Evolutionary conservation across 2,888 invertebrate genomes (phyloP).

Genomic region (Dryobotodes eremita): DNA sequence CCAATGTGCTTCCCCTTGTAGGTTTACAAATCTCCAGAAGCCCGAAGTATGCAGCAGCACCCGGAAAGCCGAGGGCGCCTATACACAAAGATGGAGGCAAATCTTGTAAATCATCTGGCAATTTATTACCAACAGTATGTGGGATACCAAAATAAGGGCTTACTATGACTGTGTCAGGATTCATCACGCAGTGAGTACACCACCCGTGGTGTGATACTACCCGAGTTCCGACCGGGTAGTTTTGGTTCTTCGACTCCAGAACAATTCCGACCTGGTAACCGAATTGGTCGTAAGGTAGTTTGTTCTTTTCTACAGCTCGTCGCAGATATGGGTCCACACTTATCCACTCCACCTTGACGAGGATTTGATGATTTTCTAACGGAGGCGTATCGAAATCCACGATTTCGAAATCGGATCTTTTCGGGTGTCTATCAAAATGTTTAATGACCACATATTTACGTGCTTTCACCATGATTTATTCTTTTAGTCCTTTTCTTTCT

Average conservation of each 20-base stretch:
- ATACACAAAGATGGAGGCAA: conserved; percentile 89
- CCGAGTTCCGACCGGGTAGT: conserved; percentile 91
- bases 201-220: conserved; percentile 89
- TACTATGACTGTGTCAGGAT: conserved; percentile 10
- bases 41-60: conserved; percentile 94
- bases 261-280: conserved; percentile 83
- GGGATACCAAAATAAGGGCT: conserved; percentile 13
- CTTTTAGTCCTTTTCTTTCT: background rate
- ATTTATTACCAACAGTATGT: conserved; percentile 68
- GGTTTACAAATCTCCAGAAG: conserved; percentile 93
- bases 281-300: conserved; percentile 78
- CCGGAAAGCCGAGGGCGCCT: conserved; percentile 93
- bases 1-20: conserved; percentile 92
- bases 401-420: conserved; percentile 89
- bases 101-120: conserved; percentile 89
- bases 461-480: conserved; percentile 83
- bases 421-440: conserved; percentile 90
- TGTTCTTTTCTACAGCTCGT: conserved; percentile 55
- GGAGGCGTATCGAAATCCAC: conserved; percentile 87
- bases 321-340: conserved; percentile 75
- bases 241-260: conserved; percentile 91
- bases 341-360: conserved; percentile 75
- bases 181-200: conserved; percentile 61
- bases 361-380: conserved; percentile 75
- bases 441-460: conserved; percentile 84